phyloP scores from a whole-genome alignment of 2,113 vertebrate species.

The Ondatra zibethicus region DNA sequence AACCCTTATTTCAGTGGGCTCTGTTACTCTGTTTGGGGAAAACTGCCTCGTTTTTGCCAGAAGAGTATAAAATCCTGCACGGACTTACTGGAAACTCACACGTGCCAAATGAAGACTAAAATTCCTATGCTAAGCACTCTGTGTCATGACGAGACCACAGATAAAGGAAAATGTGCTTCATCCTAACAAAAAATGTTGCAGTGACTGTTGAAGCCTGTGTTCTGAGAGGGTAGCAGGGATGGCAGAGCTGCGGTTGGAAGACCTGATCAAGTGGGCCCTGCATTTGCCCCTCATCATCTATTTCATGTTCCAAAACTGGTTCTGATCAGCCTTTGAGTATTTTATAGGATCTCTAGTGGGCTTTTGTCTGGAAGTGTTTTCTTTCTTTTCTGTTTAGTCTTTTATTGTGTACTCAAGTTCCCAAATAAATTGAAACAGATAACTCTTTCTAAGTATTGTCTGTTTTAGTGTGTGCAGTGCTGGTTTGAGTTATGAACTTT shows the following conservation, averaged over 20 bases:
- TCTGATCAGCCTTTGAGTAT: not conserved
- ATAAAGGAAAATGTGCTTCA: not conserved
- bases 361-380: not conserved
- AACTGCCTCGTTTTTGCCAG: not conserved
- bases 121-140: not conserved
- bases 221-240: not conserved
- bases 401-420: not conserved
- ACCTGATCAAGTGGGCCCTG: not conserved
- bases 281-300: not conserved
- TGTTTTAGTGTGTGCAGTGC: not conserved
- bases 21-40: not conserved
- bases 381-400: not conserved
- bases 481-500: not conserved
- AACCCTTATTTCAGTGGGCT: not conserved
- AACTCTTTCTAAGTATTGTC: not conserved
- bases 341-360: not conserved
- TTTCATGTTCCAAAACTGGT: not conserved
- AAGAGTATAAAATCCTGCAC: not conserved
- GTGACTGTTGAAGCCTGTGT: not conserved
- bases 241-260: not conserved
- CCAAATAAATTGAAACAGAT: not conserved
- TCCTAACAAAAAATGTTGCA: not conserved
- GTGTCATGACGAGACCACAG: not conserved
- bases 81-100: not conserved
- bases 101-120: not conserved